phyloP scores from a whole-genome alignment of 1,140 invertebrate species.

The Steinernema feltiae region DNA sequence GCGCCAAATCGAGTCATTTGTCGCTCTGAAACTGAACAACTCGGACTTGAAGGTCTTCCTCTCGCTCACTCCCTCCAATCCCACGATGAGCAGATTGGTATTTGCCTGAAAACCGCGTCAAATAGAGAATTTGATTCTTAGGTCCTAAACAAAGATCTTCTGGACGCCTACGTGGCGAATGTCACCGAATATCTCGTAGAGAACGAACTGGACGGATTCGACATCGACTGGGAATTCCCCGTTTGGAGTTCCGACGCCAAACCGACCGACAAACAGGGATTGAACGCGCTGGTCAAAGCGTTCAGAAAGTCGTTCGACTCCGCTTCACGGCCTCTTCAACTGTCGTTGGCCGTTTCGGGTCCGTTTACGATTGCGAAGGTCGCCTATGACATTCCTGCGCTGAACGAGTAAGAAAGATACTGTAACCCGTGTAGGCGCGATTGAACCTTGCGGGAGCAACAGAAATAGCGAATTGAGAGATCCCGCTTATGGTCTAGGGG shows the following conservation, averaged over 20 bases:
- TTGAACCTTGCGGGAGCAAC: too few relatives aligned
- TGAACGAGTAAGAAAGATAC: constrained; percentile 32
- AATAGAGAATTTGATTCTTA: constrained; percentile 17
- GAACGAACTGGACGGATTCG: constrained; percentile 42
- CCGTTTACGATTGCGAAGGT: constrained; percentile 38
- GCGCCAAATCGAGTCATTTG: neutral
- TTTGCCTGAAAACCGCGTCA: neutral
- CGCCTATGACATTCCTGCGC: constrained; percentile 34
- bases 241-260: constrained; percentile 38
- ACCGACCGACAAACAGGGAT: constrained; percentile 28
- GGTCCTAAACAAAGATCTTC: constrained; percentile 25
- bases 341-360: constrained; percentile 38
- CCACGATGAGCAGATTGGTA: constrained; percentile 20
- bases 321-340: neutral
- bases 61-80: constrained; percentile 11
- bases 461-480: too few relatives aligned
- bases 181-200: constrained; percentile 27
- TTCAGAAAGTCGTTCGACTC: neutral
- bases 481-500: too few relatives aligned
- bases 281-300: constrained; percentile 35
- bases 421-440: too few relatives aligned
- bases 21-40: constrained; percentile 15
- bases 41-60: constrained; percentile 24
- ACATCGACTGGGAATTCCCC: constrained; percentile 51
- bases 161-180: constrained; percentile 12